Conservation (phyloP, 2,888 invertebrate species). For the Cactoblastis cactorum region DNA sequence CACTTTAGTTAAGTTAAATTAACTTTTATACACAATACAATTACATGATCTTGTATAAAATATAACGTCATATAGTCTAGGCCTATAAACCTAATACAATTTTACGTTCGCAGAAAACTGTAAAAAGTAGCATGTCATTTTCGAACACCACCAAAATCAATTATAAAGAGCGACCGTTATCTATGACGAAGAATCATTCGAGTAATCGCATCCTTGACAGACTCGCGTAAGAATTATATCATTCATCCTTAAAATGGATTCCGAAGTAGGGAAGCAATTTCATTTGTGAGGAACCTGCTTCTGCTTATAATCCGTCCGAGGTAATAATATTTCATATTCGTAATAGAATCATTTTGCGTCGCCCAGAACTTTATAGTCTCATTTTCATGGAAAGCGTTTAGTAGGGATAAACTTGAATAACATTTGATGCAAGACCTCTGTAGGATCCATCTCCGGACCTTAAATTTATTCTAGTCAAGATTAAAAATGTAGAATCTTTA, state of each 20-base stretch:
- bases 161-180: background rate
- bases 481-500: no score
- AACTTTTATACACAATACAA: no score
- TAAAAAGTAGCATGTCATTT: background rate
- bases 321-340: slow-evolving; percentile 80
- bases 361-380: slow-evolving; percentile 77
- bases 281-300: slow-evolving; percentile 76
- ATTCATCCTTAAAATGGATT: slow-evolving; percentile 78
- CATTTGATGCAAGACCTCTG: slow-evolving; percentile 67
- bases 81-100: no score
- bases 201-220: slow-evolving; percentile 66
- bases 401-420: slow-evolving; percentile 75
- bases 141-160: slow-evolving; percentile 16
- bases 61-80: no score
- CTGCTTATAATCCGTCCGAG: slow-evolving; percentile 78
- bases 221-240: slow-evolving; percentile 75
- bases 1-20: no score
- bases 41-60: no score
- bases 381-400: slow-evolving; percentile 78
- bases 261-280: slow-evolving; percentile 77
- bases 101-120: no score
- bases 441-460: slow-evolving; percentile 60
- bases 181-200: slow-evolving; percentile 19
- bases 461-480: background rate
- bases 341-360: slow-evolving; percentile 78